Base-by-base conservation (phyloP, 2,113 vertebrate species). In the Oreotrochilus melanogaster region DNA sequence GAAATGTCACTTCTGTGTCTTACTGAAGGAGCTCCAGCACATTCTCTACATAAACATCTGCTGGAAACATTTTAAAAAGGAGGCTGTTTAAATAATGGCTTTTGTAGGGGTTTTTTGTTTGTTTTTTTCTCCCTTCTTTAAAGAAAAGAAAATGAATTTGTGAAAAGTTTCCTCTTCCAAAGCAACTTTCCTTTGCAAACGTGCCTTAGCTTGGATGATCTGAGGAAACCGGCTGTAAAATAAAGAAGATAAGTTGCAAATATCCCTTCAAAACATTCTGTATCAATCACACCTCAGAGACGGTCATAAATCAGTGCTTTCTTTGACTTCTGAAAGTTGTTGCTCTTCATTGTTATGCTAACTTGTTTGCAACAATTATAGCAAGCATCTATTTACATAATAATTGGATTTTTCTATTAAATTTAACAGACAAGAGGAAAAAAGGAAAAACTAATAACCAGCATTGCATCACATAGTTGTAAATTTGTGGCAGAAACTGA, bases 1-100 rank as follows among this genome's bases (percentile, higher is more conserved):
- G 98, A 98, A 98, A 98, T 97, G 96, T 95, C 96, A 97, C 93
- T 98, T 98, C 82, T 96, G 88, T 97, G 90, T 96, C 97, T 98
- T 97, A 90, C 96, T 74, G 95, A 97, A 93, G 97, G 93, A 97
- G 78, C 97, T 95, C 91, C 93, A 97, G 89, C 87, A 80, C 96
- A 95, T 97, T 95, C 78, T 67, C 85, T 76, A 60, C 72, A 79
- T 95, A 97, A 98, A 98, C 97, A 98, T 98, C 97, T 98, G 97
- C 97, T 45, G 39, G 96, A 88, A 96, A 97, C 89, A 86, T 95
- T 96, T 96, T 82, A 94, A 94, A 89, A 95, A 88, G 81, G 13
- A 95, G 64, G 76, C 62, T 95, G 88, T 96, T 97, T 96, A 97
- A 98, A 97, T 97, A 98, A 97, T 96, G 84, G 88, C 21, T 79